These are phyloP conservation scores for Leptinotarsa texana DNA, from an alignment of 1,140 invertebrate genomes.

Conservation along the genomic window DNA sequence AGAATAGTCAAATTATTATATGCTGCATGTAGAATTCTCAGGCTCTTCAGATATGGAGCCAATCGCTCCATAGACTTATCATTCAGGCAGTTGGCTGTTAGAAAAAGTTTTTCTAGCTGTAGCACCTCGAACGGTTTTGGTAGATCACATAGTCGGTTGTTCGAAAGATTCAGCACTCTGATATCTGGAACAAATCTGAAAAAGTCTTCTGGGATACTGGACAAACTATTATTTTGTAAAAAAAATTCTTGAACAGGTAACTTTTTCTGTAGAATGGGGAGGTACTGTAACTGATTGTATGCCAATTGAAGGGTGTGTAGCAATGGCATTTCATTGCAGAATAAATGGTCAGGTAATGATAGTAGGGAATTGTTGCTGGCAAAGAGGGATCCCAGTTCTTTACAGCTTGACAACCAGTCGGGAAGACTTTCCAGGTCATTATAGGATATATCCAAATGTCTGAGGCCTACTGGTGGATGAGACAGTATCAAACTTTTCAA, in stretches of 20 bases:
- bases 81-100: conserved; percentile 77
- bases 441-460: conserved; percentile 76
- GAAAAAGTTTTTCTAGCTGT: conserved; percentile 72
- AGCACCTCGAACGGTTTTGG: conserved; percentile 63
- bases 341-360: conserved; percentile 70
- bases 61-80: conserved; percentile 70
- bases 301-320: conserved; percentile 73
- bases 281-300: conserved; percentile 73
- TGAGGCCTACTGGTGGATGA: conserved; percentile 68
- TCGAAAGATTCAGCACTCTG: conserved; percentile 75
- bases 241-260: conserved; percentile 72
- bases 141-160: conserved; percentile 73
- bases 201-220: conserved; percentile 73
- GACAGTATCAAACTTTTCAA: conserved; percentile 67
- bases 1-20: conserved; percentile 77
- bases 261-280: conserved; percentile 71
- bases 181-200: conserved; percentile 73
- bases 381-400: conserved; percentile 71
- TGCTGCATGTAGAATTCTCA: conserved; percentile 74
- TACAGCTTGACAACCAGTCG: conserved; percentile 76
- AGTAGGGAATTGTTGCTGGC: conserved; percentile 75
- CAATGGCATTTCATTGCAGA: conserved; percentile 71
- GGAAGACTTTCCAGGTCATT: conserved; percentile 76
- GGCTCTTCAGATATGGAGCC: conserved; percentile 60
- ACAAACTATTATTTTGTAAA: conserved; percentile 77